Base-by-base conservation (phyloP, 2,888 invertebrate species). In the Dicroscelio sp. region DNA sequence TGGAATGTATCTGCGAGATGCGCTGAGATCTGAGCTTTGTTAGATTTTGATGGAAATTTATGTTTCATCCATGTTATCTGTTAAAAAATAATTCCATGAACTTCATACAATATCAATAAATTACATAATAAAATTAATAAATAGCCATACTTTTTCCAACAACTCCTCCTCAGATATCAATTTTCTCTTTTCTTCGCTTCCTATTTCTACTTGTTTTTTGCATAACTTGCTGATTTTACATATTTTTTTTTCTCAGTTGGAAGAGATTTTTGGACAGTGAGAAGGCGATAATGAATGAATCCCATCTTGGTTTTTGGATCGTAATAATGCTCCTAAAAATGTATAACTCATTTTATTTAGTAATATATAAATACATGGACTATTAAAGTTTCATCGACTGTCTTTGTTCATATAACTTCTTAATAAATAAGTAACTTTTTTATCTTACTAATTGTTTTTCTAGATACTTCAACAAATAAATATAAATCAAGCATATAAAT, bases 251-350 rank as follows among this genome's bases (percentile, higher is more conserved):
- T n/a, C 12, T 60, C 38, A 1, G 55, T 10, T 4, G 76, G 60
- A 17, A 78, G 43, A 0, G 14, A 38, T 43, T 78, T 78, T 31
- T 30, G 76, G 14, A 78, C 23, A 23, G 30, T 38, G 35, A 60
- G 76, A 17, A 78, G 60, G 25, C 48, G 33, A 60, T 78, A 78
- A 60, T 78, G 76, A 20, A 78, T 78, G 23, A 78, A 78, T 8
- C 52, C 33, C 10, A 23, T 4, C n/a, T 78, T 78, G 31, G 27
- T 60, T 17, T 60, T 20, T 6, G 60, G 60, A 55, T 78, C 76
- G 30, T 60, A 78, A 31, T 78, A 78, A 60, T 78, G 76, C 30
- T 78, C 76, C 76, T 78, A 65, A 33, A 33, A 52, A 20, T 52
- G 23, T n/a, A 12, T 23, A 52, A n/a, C 20, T n/a, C 52, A 52